Percentiles rank a stretch among this genome's conserved stretches.
phyloP scores from a whole-genome alignment of 2,888 invertebrate genomes.

The Conistra vaccinii region DNA sequence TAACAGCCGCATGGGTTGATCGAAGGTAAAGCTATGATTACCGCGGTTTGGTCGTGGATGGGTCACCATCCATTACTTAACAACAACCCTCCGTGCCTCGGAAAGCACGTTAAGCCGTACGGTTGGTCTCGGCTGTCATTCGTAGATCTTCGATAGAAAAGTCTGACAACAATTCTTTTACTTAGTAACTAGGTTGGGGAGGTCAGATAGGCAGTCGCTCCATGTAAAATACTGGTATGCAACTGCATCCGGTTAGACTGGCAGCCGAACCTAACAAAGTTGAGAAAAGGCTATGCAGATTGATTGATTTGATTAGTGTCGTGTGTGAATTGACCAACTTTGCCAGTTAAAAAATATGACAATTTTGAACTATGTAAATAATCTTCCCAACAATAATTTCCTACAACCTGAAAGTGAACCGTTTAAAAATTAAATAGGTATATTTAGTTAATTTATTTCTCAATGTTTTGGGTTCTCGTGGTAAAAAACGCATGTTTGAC shows the following conservation, averaged over 20 bases:
- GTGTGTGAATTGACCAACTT: background rate
- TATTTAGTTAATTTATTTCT: constrained; percentile 63
- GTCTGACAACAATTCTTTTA: background rate
- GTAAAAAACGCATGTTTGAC: constrained; percentile 58
- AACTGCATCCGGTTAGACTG: background rate
- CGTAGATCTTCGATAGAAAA: background rate
- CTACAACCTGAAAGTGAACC: constrained; percentile 25
- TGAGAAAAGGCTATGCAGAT: background rate
- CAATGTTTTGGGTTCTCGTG: constrained; percentile 39
- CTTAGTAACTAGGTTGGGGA: background rate
- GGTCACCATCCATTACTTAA: background rate
- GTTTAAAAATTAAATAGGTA: constrained; percentile 62
- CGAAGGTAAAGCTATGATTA: background rate
- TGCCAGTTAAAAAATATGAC: background rate
- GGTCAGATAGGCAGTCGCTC: background rate
- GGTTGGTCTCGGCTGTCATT: background rate
- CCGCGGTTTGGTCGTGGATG: background rate
- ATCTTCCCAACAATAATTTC: constrained; percentile 48
- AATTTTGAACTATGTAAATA: constrained; percentile 41
- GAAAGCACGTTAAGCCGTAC: background rate
- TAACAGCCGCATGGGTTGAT: background rate
- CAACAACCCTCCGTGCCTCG: background rate
- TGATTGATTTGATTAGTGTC: background rate
- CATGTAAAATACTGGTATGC: background rate
- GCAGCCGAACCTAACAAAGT: background rate